These are phyloP conservation scores for Carcharodon carcharias DNA, from an alignment of 2,797 vertebrate genomes.

Conservation along the genomic window DNA sequence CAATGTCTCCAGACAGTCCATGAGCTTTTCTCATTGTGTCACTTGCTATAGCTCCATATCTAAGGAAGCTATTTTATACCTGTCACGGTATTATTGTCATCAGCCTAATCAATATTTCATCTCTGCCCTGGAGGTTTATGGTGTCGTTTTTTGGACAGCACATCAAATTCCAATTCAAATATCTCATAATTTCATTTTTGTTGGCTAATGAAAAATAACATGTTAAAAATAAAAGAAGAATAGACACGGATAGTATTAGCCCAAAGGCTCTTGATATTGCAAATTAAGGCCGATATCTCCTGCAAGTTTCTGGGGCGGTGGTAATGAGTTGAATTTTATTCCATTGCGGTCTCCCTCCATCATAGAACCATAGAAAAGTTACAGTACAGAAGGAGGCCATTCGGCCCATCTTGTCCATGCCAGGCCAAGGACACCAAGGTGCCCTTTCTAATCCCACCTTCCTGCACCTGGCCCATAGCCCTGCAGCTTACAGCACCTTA, in stretches of 20 bases:
- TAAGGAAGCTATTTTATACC: neutral
- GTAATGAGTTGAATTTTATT: neutral
- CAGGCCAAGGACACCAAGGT: too few relatives aligned
- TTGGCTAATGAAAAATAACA: neutral
- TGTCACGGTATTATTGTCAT: neutral
- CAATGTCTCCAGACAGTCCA: too few relatives aligned
- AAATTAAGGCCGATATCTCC: neutral
- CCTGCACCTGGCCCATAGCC: too few relatives aligned
- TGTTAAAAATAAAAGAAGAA: neutral
- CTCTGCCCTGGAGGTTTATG: neutral
- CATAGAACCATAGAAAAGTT: too few relatives aligned
- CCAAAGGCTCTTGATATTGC: neutral
- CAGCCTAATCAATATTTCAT: neutral
- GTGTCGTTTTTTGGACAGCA: neutral
- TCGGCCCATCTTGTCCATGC: too few relatives aligned
- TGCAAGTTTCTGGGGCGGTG: neutral
- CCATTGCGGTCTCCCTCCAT: neutral
- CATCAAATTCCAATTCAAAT: neutral
- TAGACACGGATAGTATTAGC: neutral
- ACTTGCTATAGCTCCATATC: neutral
- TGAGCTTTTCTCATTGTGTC: too few relatives aligned
- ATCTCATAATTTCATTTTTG: neutral
- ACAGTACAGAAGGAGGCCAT: too few relatives aligned
- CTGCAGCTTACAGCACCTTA: too few relatives aligned
- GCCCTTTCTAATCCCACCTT: too few relatives aligned